Percentiles rank a stretch among this genome's conserved stretches.
phyloP scores from a whole-genome alignment of 1,140 invertebrate genomes.

The Oncopodura yosiiana region DNA sequence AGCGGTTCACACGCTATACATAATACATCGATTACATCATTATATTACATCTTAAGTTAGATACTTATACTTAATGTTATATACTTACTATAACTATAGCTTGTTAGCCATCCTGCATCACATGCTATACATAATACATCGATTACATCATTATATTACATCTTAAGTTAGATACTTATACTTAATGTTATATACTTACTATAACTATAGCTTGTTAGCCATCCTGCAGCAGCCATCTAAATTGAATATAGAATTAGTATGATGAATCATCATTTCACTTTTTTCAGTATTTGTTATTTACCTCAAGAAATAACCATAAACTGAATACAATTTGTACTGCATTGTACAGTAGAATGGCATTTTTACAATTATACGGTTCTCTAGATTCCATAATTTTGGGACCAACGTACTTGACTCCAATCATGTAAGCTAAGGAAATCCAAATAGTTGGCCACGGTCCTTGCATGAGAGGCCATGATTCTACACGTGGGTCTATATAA shows the following conservation, averaged over 20 bases:
- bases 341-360: constrained; percentile 71
- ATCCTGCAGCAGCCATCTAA: constrained; percentile 59
- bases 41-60: no score
- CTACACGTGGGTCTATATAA: constrained; percentile 69
- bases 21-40: no score
- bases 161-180: no score
- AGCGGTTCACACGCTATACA: constrained; percentile 84
- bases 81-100: constrained; percentile 75
- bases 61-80: no score
- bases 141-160: no score
- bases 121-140: no score
- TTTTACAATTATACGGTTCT: constrained; percentile 68
- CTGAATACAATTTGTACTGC: constrained; percentile 72
- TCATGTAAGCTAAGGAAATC: constrained; percentile 75
- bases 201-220: constrained; percentile 57
- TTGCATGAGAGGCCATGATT: constrained; percentile 78
- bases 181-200: no score
- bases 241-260: constrained; percentile 37
- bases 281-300: constrained; percentile 45
- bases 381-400: constrained; percentile 76
- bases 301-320: constrained; percentile 69
- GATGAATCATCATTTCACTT: neutral
- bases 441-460: constrained; percentile 75
- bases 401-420: constrained; percentile 69
- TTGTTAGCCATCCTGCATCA: constrained; percentile 48